phyloP scores from a whole-genome alignment of 2,888 invertebrate genomes.

The Dryobotodes eremita region DNA sequence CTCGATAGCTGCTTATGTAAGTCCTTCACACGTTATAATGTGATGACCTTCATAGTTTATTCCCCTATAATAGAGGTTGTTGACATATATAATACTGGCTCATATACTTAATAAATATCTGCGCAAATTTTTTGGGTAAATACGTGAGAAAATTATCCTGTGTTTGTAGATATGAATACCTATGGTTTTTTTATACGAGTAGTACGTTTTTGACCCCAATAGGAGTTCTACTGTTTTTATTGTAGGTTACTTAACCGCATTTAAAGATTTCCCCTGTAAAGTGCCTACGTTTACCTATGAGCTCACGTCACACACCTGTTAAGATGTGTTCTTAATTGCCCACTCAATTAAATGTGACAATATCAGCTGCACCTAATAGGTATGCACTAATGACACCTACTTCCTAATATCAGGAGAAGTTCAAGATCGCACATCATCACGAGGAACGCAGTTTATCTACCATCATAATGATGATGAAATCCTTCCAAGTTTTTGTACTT shows the following conservation, averaged over 20 bases:
- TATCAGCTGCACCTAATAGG: not conserved
- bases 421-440: constrained; percentile 2
- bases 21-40: constrained; percentile 79
- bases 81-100: constrained; percentile 69
- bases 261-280: not conserved
- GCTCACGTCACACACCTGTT: not conserved
- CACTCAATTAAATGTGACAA: not conserved
- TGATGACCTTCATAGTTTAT: constrained; percentile 84
- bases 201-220: constrained; percentile 28
- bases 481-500: not conserved
- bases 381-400: not conserved
- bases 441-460: not conserved
- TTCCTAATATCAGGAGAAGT: not conserved
- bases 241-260: not conserved
- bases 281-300: not conserved
- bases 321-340: not conserved
- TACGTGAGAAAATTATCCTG: constrained; percentile 20
- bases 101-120: constrained; percentile 42
- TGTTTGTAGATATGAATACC: constrained; percentile 13
- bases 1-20: constrained; percentile 81
- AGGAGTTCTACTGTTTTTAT: constrained; percentile 1
- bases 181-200: not conserved
- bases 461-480: not conserved
- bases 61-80: constrained; percentile 71
- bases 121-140: constrained; percentile 34